Evolutionary conservation across 2,113 vertebrate genomes (phyloP).

Genomic region (Nymphicus hollandicus): DNA sequence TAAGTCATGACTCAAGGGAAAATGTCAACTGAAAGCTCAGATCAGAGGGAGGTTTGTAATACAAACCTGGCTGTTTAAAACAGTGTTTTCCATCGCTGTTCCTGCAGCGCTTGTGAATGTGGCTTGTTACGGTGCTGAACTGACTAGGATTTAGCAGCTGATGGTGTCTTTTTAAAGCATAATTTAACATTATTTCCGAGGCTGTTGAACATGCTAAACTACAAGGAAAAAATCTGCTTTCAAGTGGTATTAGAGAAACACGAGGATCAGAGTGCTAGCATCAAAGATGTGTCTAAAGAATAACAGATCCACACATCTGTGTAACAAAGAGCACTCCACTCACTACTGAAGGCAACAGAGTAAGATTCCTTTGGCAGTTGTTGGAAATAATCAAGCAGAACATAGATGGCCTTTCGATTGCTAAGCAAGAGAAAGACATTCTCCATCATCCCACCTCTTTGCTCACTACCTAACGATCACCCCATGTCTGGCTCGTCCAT

Average conservation of each 20-base stretch:
- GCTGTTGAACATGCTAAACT: conserved; percentile 30
- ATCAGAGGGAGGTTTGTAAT: conserved; percentile 55
- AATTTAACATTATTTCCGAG: conserved; percentile 30
- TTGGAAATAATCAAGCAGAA: conserved; percentile 46
- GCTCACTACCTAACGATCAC: background rate
- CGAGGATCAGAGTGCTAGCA: conserved; percentile 17
- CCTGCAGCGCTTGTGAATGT: conserved; percentile 4
- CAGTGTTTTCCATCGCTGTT: conserved; percentile 13
- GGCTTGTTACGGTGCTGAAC: background rate
- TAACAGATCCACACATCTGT: conserved; percentile 15
- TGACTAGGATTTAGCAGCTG: conserved; percentile 24
- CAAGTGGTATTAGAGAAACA: conserved; percentile 38
- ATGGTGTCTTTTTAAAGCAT: conserved; percentile 8
- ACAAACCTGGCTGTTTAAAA: conserved; percentile 47
- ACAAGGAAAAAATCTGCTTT: conserved; percentile 53
- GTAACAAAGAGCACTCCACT: background rate
- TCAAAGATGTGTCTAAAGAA: conserved; percentile 51
- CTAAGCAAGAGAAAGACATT: conserved; percentile 5
- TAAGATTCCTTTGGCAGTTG: conserved; percentile 31
- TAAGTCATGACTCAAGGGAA: conserved; percentile 39
- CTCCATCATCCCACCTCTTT: fast-evolving
- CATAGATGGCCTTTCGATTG: background rate
- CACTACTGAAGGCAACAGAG: conserved; percentile 9
- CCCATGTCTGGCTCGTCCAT: fast-evolving
- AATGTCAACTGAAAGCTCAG: conserved; percentile 19